Evolutionary conservation across 2,797 vertebrate genomes (phyloP).

Genomic region (Neoniphon sammara): DNA sequence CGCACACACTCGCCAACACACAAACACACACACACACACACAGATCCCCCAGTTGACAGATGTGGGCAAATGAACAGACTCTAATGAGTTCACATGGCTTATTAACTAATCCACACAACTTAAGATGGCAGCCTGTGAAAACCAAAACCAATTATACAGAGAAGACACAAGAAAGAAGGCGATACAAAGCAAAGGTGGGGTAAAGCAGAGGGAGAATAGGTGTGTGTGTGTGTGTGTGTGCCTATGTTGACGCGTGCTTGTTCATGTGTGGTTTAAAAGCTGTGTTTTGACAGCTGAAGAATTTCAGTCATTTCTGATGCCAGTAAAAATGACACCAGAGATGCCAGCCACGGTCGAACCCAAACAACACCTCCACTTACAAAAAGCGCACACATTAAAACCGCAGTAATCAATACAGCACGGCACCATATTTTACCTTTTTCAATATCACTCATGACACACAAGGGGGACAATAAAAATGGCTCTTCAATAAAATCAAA

Average conservation of each 20-base stretch:
- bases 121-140: slow-evolving; percentile 56
- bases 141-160: slow-evolving; percentile 49
- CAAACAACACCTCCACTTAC: slow-evolving; percentile 21
- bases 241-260: background rate
- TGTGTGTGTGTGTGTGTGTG: background rate
- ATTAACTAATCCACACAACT: slow-evolving; percentile 66
- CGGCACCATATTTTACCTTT: background rate
- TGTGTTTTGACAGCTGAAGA: background rate
- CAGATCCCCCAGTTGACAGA: slow-evolving; percentile 46
- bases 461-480: slow-evolving; percentile 41
- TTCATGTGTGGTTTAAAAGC: slow-evolving; percentile 10
- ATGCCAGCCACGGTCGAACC: background rate
- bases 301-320: background rate
- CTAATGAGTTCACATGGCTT: slow-evolving; percentile 64
- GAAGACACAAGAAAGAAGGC: background rate
- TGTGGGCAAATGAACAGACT: slow-evolving; percentile 56
- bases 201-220: slow-evolving; percentile 13
- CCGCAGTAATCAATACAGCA: slow-evolving; percentile 53
- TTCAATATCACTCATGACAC: slow-evolving; percentile 36
- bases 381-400: slow-evolving; percentile 40
- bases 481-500: slow-evolving; percentile 59
- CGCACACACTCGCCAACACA: slow-evolving; percentile 16
- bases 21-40: slow-evolving; percentile 21
- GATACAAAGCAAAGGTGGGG: slow-evolving; percentile 25
- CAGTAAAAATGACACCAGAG: slow-evolving; percentile 5